A percentile compares a stretch with the other conserved stretches of the same genome.
Conservation (phyloP, 2,888 invertebrate species). For the Automeris io region DNA sequence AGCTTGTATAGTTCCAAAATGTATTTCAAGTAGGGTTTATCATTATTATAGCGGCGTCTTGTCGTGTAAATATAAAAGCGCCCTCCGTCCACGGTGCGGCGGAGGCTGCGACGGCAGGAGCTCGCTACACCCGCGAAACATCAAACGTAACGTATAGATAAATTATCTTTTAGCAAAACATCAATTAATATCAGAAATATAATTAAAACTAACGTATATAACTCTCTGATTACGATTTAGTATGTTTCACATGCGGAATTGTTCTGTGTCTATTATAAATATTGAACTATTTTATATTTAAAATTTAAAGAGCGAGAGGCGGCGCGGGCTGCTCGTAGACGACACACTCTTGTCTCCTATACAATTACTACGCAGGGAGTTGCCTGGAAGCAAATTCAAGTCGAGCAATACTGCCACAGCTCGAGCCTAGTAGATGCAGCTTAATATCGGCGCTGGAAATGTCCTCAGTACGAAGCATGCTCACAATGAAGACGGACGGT, state of each 20-base stretch:
- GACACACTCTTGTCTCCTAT: no score
- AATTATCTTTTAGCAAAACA: constrained; percentile 74
- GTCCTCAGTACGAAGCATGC: no score
- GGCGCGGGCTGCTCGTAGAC: constrained; percentile 33
- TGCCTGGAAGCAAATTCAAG: no score
- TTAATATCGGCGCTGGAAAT: no score
- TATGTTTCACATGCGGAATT: constrained; percentile 49
- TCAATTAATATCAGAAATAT: constrained; percentile 74
- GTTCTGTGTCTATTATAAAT: constrained; percentile 43
- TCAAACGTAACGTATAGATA: constrained; percentile 66
- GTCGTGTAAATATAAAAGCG: constrained; percentile 1
- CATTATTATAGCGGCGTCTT: no score
- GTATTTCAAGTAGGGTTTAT: no score
- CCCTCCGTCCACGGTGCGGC: constrained; percentile 20
- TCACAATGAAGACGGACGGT: no score
- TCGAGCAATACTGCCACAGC: no score
- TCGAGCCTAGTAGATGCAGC: no score
- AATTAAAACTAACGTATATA: constrained; percentile 74
- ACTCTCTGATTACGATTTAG: constrained; percentile 54
- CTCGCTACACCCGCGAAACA: constrained; percentile 35
- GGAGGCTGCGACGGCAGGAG: constrained; percentile 32
- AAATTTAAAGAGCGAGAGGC: constrained; percentile 45
- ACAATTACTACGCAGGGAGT: no score
- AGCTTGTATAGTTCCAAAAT: neutral
- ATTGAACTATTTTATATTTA: constrained; percentile 59